Evolutionary conservation across 2,113 vertebrate species (phyloP), one percentile per base, ranked within the genome.

Genomic region (Chloropsis hardwickii): DNA sequence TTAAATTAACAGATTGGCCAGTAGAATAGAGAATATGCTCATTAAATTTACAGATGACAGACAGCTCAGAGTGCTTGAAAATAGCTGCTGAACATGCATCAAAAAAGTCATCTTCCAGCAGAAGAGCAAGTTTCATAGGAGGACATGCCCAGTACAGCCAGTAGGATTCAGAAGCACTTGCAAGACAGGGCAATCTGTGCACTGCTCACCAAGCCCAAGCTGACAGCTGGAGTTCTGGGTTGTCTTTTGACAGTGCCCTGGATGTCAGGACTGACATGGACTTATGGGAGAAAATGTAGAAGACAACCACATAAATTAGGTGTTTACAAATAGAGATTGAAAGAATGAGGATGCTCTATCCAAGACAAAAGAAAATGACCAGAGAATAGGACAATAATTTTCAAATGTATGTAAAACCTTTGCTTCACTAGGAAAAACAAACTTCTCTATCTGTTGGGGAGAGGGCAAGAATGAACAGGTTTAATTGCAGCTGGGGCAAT

Each of bases 1-100:
- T 94, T 93, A 92, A 37, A 94, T 96, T 93, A 92, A 86, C 44
- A 78, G 39, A 71, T 12, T 94, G 51, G 27, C 47, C 78, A 51
- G 27, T 37, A 86, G 44, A 81, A 79, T 25, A 90, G 48, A 85
- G 48, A 90, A 81, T 35, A 73, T 8, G 16, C 14, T 90, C 9
- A 54, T 53, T 74, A 81, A 86, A 88, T 86, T 86, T 93, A 73
- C 35, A 86, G 79, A 86, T 65, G 62, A 90, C 45, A 92, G 83
- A 82, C 70, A 69, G 61, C 47, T 87, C n/a, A 44, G 47, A 82
- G n/a, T 79, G 40, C 37, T 82, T 44, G 37, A 69, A 95, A 90
- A 90, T 42, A 79, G 31, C 47, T 62, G 23, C 67, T 47, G 29
- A 90, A 80, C 4, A 18, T 6, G 33, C 71, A 83, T 54, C 31